These are phyloP conservation scores for Dinocampus coccinellae DNA, from an alignment of 2,888 invertebrate species.

Conservation along the genomic window DNA sequence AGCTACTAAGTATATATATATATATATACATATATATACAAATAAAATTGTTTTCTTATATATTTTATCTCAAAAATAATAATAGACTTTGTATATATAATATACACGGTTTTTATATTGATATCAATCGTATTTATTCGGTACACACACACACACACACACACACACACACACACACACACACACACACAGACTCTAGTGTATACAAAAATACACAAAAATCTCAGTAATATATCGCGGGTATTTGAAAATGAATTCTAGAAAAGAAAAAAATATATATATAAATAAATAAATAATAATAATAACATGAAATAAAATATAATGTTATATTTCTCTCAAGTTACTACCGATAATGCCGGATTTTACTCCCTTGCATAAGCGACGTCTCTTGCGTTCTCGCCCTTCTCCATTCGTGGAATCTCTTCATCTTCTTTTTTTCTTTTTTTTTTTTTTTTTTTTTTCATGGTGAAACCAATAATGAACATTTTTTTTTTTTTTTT, in stretches of 20 bases:
- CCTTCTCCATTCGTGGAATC: constrained; percentile 48
- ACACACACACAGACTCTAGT: no score
- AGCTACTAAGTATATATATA: background rate
- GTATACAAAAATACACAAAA: background rate
- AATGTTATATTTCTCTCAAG: background rate
- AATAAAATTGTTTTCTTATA: no score
- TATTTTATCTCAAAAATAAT: no score
- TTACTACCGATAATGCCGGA: background rate
- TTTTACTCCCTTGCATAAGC: constrained; percentile 11
- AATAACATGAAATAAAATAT: background rate
- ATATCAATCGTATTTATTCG: background rate
- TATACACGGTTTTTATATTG: no score
- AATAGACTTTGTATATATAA: no score
- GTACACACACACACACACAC: background rate
- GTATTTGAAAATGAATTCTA: background rate
- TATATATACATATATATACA: background rate
- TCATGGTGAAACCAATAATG: constrained; percentile 69
- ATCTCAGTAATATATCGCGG: background rate
- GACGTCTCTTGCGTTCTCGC: background rate
- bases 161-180: no score
- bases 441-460: constrained; percentile 48
- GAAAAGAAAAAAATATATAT: background rate
- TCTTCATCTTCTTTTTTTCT: constrained; percentile 53
- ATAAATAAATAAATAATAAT: no score
- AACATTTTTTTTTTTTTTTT: constrained; percentile 60